Evolutionary conservation across 2,797 vertebrate species (phyloP).

Genomic region (Channallabes apus): DNA sequence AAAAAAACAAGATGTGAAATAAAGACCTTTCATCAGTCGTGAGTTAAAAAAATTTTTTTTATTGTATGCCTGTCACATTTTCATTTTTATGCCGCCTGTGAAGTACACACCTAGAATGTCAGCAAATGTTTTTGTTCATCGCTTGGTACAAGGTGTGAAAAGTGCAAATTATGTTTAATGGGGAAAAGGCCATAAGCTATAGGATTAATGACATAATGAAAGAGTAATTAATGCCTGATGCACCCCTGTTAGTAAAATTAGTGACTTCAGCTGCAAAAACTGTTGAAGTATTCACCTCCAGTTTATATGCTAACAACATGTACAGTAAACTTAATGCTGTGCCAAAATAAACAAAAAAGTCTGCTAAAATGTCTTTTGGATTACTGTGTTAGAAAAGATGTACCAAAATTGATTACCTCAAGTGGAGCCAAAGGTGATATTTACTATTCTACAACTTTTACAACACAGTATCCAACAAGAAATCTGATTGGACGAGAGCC

Average conservation of each 20-base stretch:
- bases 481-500: no score
- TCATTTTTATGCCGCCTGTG: neutral
- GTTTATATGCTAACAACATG: slow-evolving; percentile 7
- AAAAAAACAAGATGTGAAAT: slow-evolving; percentile 26
- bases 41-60: neutral
- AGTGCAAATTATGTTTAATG: slow-evolving; percentile 21
- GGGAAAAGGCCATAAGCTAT: slow-evolving; percentile 18
- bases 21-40: slow-evolving; percentile 38
- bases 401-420: neutral
- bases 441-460: neutral
- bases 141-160: slow-evolving; percentile 1
- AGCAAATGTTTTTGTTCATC: neutral
- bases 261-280: neutral
- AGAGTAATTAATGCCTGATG: slow-evolving; percentile 41
- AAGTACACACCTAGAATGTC: neutral
- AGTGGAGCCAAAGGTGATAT: neutral
- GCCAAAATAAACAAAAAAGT: neutral
- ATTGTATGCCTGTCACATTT: neutral
- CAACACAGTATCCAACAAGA: no score
- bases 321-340: neutral
- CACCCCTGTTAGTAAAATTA: slow-evolving; percentile 35
- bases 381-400: neutral
- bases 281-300: slow-evolving; percentile 19
- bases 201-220: slow-evolving; percentile 45
- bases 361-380: neutral